phyloP scores from a whole-genome alignment of 35 echinoderm and acorn worm species.

The Ptychodera flava region DNA sequence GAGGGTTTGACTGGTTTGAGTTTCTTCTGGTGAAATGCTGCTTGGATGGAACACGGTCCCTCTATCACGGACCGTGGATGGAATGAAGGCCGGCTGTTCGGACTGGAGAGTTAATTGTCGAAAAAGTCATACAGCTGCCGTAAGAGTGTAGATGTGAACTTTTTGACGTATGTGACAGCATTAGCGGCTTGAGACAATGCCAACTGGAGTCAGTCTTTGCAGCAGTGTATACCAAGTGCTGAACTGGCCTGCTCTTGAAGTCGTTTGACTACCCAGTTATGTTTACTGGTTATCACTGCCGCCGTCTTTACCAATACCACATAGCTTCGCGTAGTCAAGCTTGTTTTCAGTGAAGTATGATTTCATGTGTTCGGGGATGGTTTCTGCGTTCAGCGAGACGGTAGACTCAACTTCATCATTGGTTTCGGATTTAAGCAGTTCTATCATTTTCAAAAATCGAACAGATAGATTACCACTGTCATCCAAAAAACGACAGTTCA shows the following conservation, averaged over 20 bases:
- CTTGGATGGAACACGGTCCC: too few species aligned
- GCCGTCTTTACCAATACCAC: neutral
- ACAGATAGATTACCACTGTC: neutral
- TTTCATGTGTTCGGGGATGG: neutral
- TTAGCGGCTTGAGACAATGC: neutral
- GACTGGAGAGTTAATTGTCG: neutral
- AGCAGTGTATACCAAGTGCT: neutral
- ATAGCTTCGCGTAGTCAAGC: neutral
- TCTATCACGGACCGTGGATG: too few species aligned
- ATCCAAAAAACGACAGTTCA: conserved; percentile 13
- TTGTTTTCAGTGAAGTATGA: neutral
- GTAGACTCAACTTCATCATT: neutral
- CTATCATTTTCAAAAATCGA: neutral
- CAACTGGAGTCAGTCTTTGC: neutral
- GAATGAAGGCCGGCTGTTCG: neutral
- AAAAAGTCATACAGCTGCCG: conserved; percentile 12
- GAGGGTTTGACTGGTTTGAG: conserved; percentile 6
- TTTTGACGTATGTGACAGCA: neutral
- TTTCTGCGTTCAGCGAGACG: neutral
- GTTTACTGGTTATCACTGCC: neutral
- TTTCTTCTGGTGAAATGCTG: neutral
- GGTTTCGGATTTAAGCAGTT: neutral
- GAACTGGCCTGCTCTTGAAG: neutral
- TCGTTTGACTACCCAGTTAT: conserved; percentile 7
- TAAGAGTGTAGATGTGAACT: neutral